Evolutionary conservation across 2,888 invertebrate species (phyloP).

Genomic region (Steromphala cineraria): DNA sequence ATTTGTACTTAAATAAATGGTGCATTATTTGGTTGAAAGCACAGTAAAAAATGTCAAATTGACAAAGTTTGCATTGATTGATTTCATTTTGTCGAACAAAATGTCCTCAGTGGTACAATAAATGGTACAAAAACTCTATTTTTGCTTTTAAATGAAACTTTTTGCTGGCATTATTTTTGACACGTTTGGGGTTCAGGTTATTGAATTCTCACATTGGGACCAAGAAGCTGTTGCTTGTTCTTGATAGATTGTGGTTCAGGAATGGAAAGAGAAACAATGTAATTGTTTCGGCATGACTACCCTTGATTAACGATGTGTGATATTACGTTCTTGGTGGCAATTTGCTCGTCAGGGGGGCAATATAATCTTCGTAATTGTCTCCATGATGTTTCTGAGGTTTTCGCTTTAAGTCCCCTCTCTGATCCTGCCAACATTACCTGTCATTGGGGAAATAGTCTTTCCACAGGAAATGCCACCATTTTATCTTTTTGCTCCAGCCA

Average conservation of each 20-base stretch:
- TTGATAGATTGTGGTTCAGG: neutral
- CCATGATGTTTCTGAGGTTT: neutral
- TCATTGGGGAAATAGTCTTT: conserved; percentile 9
- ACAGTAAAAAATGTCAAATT: neutral
- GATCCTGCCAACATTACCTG: conserved; percentile 4
- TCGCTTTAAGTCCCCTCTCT: neutral
- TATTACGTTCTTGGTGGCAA: conserved; percentile 13
- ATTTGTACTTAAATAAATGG: too few relatives aligned
- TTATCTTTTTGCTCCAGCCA: neutral
- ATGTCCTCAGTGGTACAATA: neutral
- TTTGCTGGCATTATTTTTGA: neutral
- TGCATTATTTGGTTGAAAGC: too few relatives aligned
- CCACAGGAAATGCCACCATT: conserved; percentile 1
- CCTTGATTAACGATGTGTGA: conserved; percentile 17
- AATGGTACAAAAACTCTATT: neutral
- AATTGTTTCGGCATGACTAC: conserved; percentile 15
- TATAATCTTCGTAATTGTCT: conserved; percentile 2
- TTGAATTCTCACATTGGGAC: neutral
- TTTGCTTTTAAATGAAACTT: neutral
- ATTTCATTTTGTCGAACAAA: neutral
- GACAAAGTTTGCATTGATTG: conserved; percentile 11
- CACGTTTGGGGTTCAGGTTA: neutral
- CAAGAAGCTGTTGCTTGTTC: neutral
- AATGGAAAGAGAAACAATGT: neutral
- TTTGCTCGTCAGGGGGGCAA: conserved; percentile 9